phyloP scores from a whole-genome alignment of 2,797 vertebrate genomes.

The Rallus crepitans region DNA sequence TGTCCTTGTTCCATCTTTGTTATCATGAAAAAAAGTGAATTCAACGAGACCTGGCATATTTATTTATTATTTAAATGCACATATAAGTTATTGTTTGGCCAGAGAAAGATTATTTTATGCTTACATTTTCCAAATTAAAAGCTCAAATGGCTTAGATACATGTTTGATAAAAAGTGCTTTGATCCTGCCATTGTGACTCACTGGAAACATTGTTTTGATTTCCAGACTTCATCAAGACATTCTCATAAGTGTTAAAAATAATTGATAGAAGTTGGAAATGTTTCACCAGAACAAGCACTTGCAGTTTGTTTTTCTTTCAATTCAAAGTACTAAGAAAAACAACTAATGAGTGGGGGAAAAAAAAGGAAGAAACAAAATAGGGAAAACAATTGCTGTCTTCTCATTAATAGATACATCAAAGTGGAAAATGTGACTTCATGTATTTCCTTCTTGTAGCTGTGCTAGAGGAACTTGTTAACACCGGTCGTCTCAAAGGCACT shows the following conservation, averaged over 20 bases:
- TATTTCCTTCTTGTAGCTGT: constrained; percentile 81
- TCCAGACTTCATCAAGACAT: background rate
- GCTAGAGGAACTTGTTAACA: constrained; percentile 90
- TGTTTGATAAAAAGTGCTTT: background rate
- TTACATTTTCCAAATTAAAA: background rate
- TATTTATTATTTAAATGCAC: background rate
- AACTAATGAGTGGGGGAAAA: background rate
- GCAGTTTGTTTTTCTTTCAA: background rate
- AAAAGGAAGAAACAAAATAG: background rate
- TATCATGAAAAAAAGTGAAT: background rate
- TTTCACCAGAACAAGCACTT: background rate
- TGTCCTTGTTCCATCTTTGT: background rate
- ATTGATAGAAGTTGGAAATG: background rate
- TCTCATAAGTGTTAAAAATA: background rate
- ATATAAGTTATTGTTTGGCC: background rate
- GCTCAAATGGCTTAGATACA: background rate
- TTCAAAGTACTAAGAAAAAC: background rate
- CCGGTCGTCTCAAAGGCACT: constrained; percentile 88
- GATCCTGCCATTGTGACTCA: background rate
- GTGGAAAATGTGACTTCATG: constrained; percentile 18
- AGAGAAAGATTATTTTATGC: background rate
- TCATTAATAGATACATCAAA: background rate
- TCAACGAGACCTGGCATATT: background rate
- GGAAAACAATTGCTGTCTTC: background rate
- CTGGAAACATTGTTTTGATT: background rate